Base-by-base conservation (phyloP, 2,797 vertebrate species). In the Sebastes matsubarae region DNA sequence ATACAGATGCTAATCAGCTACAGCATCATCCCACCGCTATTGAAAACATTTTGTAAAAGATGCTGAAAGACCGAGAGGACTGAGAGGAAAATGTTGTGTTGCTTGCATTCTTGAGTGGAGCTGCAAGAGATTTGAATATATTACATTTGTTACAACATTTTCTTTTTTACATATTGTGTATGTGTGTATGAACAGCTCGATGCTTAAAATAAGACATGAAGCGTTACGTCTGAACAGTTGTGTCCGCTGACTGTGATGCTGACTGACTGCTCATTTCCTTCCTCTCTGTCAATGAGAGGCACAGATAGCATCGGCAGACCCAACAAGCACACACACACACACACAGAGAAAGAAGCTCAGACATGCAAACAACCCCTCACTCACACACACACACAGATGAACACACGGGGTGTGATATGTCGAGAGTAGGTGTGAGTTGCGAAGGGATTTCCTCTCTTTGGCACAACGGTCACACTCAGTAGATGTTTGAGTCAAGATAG, bases 401-500 rank as follows among this genome's bases (percentile, higher is more conserved):
- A 63, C 29, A 68, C 29, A 59, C 22, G 12, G 12, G 13, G 69
- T 86, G 70, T 75, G 82, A 89, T 72, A 69, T 58, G 77, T 52
- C 3, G 12, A 42, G 14, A 73, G 74, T 75, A 82, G 81, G 80
- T 82, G 86, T 86, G 86, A 76, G 83, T 80, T 79, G 74, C 57
- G 50, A 75, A 85, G 88, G 86, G 86, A 94, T 93, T 92, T 94
- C 87, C 89, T 90, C 61, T 80, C 30, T 79, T 59, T 82, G 25
- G 30, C 67, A 74, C 80, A 82, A 66, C 67, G 63, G 68, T 87
- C 79, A 82, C 81, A 82, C 74, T 83, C 18, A 20, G 36, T 72
- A 79, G 80, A 87, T 85, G 74, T 86, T 70, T 70, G 65, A 77
- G 63, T 74, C 18, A 12, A 88, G 84, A 73, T 74, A 85, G 42